Percentiles rank a stretch among this genome's conserved stretches.
These are phyloP conservation scores for Bombus vancouverensis DNA, from an alignment of 1,140 invertebrate genomes.

Conservation along the genomic window DNA sequence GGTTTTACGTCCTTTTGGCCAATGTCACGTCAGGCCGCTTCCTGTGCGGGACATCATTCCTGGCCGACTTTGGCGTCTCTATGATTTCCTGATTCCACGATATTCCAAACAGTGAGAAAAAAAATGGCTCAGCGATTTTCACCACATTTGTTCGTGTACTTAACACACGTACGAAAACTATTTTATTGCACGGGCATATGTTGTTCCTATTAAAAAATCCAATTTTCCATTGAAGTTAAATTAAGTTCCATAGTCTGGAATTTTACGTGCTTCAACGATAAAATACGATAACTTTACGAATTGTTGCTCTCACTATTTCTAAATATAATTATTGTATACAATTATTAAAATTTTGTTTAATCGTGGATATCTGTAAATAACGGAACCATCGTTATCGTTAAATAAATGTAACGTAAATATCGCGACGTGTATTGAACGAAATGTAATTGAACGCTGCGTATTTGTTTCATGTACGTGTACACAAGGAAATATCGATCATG, in stretches of 20 bases:
- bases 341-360: no score
- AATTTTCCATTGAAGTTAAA: background rate
- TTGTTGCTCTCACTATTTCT: fast-evolving
- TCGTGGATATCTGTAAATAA: background rate
- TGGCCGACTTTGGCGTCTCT: constrained; percentile 25
- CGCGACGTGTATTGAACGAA: background rate
- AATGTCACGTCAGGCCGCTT: constrained; percentile 37
- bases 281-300: background rate
- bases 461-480: background rate
- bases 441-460: background rate
- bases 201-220: no score
- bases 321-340: background rate
- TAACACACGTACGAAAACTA: background rate
- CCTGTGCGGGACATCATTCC: background rate
- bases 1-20: constrained; percentile 56
- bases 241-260: background rate
- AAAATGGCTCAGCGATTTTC: constrained; percentile 10
- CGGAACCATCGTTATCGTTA: background rate
- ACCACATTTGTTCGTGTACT: background rate
- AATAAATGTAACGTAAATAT: background rate
- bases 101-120: constrained; percentile 68
- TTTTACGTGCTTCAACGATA: background rate
- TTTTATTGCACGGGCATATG: no score
- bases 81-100: constrained; percentile 73
- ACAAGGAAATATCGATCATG: constrained; percentile 3